Percentiles rank a stretch among this genome's conserved stretches.
These are phyloP conservation scores for Spisula solida DNA, from an alignment of 2,888 invertebrate genomes.

Conservation along the genomic window DNA sequence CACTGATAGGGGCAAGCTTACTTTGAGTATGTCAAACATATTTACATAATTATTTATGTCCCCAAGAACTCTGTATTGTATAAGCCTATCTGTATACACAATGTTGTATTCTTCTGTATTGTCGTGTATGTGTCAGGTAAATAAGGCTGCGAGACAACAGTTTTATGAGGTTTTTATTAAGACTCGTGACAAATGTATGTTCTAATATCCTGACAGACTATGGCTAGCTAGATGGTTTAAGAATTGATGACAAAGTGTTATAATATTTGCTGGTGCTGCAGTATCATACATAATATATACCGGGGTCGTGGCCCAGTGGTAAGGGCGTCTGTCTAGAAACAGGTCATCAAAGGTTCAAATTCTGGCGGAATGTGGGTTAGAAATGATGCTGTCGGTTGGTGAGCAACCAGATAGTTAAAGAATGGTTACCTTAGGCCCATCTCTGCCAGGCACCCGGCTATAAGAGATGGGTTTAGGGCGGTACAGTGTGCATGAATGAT, in stretches of 20 bases:
- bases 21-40: conserved; percentile 9
- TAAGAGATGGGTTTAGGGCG: too few relatives aligned
- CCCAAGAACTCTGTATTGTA: background rate
- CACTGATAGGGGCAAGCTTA: background rate
- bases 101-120: background rate
- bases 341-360: too few relatives aligned
- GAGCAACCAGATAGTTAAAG: too few relatives aligned
- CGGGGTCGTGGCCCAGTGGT: too few relatives aligned
- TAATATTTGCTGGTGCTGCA: conserved; percentile 1
- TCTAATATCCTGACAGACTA: conserved; percentile 9
- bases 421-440: too few relatives aligned
- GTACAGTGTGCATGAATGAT: too few relatives aligned
- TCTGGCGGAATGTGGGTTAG: too few relatives aligned
- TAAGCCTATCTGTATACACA: background rate
- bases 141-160: conserved; percentile 25
- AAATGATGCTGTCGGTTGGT: too few relatives aligned
- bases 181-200: conserved; percentile 45
- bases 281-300: background rate
- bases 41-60: conserved; percentile 42
- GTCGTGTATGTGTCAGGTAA: conserved; percentile 34
- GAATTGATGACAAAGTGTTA: conserved; percentile 15
- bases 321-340: too few relatives aligned
- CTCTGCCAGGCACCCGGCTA: too few relatives aligned
- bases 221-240: background rate
- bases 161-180: conserved; percentile 42